phyloP scores from a whole-genome alignment of 2,797 vertebrate species.

The Gorsachius magnificus region DNA sequence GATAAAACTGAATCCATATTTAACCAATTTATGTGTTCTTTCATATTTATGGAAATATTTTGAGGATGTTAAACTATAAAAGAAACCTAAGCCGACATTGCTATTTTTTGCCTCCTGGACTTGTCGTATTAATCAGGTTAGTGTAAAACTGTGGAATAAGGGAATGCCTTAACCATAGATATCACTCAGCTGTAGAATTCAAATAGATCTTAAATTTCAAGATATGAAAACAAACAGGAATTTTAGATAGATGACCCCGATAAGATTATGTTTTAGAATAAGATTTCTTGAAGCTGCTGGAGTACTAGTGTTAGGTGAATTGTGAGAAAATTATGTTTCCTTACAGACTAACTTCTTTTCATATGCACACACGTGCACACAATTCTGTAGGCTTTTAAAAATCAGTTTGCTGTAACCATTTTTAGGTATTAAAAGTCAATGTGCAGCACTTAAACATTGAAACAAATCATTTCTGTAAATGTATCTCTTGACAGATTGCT shows the following conservation, averaged over 20 bases:
- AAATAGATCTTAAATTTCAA: constrained; percentile 59
- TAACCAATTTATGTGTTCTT: constrained; percentile 3
- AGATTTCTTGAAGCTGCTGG: constrained; percentile 37
- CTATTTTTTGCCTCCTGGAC: constrained; percentile 21
- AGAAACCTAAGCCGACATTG: constrained; percentile 33
- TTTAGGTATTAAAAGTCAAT: constrained; percentile 55
- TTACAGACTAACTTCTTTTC: constrained; percentile 21
- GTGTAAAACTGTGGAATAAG: constrained; percentile 52
- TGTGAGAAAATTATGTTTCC: constrained; percentile 56
- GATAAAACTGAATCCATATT: constrained; percentile 9
- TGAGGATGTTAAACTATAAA: constrained; percentile 14
- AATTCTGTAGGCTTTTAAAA: constrained; percentile 47
- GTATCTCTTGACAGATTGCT: constrained; percentile 48
- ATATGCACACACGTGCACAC: neutral
- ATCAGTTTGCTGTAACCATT: constrained; percentile 32
- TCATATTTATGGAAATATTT: constrained; percentile 22
- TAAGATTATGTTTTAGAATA: constrained; percentile 52
- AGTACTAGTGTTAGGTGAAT: constrained; percentile 13
- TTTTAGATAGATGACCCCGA: constrained; percentile 47
- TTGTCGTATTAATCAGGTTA: constrained; percentile 42
- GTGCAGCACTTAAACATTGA: constrained; percentile 47
- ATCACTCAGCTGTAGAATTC: constrained; percentile 30
- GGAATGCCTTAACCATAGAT: constrained; percentile 54
- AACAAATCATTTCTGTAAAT: constrained; percentile 66
- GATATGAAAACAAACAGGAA: constrained; percentile 41